Evolutionary conservation across 2,888 invertebrate species (phyloP), one percentile per base, ranked within the genome.

Genomic region (Cryptophagus acutangulus): DNA sequence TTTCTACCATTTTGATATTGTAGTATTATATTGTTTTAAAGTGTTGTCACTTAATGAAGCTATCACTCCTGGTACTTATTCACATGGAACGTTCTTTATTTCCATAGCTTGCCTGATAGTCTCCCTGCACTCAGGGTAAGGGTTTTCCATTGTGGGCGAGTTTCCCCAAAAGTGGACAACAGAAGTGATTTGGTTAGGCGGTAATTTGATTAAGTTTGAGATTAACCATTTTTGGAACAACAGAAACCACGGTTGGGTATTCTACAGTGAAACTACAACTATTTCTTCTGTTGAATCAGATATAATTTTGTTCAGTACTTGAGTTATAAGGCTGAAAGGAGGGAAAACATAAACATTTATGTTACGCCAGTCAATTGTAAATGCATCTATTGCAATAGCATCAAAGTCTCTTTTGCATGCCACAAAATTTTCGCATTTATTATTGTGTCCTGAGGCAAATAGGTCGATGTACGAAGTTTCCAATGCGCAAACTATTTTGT

Each of bases 211-310:
- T 49, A 13, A 17, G 12, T 6, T 2, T 33, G 25, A 3, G 36
- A 17, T 8, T n/a, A n/a, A n/a, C n/a, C 40, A 17, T 4, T 24
- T 28, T 33, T 29, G 6, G 36, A 57, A 59, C 2, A 60, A 5
- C 2, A 57, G 57, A 33, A 45, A 58, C 59, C 55, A 61, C 1
- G 56, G 51, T 37, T 62, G 59, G 1, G 46, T 38, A 35, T 47
- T 46, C 57, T 49, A 61, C 9, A 39, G 25, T 13, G 54, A 58
- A 6, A 59, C 57, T 3, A 59, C 54, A 4, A 61, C 33, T n/a
- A 60, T 52, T 3, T 55, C 57, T 15, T 33, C 37, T 4, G 60
- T 52, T 26, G 43, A 42, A 24, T 62, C 57, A 1, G 26, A 9
- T 5, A n/a, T 12, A 3, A 28, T 34, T 34, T 40, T 40, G 12